A percentile compares a stretch with the other conserved stretches of the same genome.
phyloP scores from a whole-genome alignment of 2,797 vertebrate species.

The Tympanoctomys barrerae region DNA sequence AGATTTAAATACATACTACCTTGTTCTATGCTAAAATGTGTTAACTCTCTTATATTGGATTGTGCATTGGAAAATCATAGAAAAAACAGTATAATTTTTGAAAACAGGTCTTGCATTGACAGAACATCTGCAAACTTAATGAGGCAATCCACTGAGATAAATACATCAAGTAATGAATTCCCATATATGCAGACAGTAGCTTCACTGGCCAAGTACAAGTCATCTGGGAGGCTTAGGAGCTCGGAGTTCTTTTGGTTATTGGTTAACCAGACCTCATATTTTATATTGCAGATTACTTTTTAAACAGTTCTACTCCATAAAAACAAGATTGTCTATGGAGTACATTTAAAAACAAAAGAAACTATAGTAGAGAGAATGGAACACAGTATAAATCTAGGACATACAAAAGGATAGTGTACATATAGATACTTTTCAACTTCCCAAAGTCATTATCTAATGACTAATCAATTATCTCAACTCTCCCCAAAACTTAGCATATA shows the following conservation, averaged over 20 bases:
- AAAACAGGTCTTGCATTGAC: slow-evolving; percentile 74
- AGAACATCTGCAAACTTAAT: slow-evolving; percentile 85
- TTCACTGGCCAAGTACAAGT: slow-evolving; percentile 60
- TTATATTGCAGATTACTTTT: slow-evolving; percentile 68
- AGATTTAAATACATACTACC: slow-evolving; percentile 70
- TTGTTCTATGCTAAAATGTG: slow-evolving; percentile 69
- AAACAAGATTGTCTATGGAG: slow-evolving; percentile 34
- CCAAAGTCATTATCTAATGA: neutral
- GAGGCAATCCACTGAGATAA: slow-evolving; percentile 81
- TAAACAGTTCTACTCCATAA: slow-evolving; percentile 56
- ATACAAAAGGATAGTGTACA: neutral
- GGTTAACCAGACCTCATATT: slow-evolving; percentile 63
- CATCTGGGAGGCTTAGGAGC: slow-evolving; percentile 51
- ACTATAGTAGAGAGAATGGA: slow-evolving; percentile 14
- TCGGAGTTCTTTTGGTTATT: slow-evolving; percentile 75
- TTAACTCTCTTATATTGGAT: slow-evolving; percentile 67
- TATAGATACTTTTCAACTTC: neutral
- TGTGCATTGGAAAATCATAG: slow-evolving; percentile 80
- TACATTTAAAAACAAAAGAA: slow-evolving; percentile 44
- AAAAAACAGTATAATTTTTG: slow-evolving; percentile 74
- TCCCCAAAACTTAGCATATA: neutral
- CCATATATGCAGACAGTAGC: slow-evolving; percentile 65
- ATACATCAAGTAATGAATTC: slow-evolving; percentile 82
- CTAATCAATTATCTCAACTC: neutral
- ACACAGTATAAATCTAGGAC: neutral